Conservation (phyloP, 2,113 vertebrate species). For the Sterrhoptilus dennistouni region DNA sequence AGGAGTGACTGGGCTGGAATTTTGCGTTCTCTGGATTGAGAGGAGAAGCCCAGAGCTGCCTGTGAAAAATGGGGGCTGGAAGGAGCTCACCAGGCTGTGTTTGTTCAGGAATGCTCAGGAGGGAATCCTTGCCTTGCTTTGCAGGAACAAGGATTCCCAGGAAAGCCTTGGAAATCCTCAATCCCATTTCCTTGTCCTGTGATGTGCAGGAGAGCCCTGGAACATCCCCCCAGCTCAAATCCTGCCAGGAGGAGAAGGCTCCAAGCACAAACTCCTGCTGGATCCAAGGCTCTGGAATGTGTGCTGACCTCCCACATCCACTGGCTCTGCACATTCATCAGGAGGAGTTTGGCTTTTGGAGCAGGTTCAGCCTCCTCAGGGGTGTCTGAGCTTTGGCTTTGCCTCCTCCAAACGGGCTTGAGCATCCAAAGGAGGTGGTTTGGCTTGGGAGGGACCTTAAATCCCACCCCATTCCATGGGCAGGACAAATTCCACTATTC, state of each 20-base stretch:
- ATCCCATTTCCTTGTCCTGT: neutral
- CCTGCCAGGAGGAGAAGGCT: neutral
- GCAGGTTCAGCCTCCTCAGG: neutral
- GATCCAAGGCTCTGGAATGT: neutral
- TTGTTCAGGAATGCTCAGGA: neutral
- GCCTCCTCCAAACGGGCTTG: neutral
- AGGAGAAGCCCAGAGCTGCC: neutral
- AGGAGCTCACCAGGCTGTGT: neutral
- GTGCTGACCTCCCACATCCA: neutral
- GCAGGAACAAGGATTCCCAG: neutral
- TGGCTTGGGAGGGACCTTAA: neutral
- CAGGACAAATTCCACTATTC: neutral
- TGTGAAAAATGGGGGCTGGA: neutral
- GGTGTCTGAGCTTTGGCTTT: neutral
- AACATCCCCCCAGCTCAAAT: neutral
- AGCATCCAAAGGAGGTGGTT: neutral
- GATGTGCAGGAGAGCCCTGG: neutral
- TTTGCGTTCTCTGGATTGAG: neutral
- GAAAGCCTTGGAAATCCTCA: neutral
- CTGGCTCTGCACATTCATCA: neutral
- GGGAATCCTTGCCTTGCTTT: neutral
- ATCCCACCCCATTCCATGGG: neutral
- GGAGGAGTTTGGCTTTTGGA: neutral
- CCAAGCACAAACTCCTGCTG: neutral
- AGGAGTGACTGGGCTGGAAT: neutral